Evolutionary conservation across 2,113 vertebrate genomes (phyloP).

Genomic region (Polypterus senegalus): DNA sequence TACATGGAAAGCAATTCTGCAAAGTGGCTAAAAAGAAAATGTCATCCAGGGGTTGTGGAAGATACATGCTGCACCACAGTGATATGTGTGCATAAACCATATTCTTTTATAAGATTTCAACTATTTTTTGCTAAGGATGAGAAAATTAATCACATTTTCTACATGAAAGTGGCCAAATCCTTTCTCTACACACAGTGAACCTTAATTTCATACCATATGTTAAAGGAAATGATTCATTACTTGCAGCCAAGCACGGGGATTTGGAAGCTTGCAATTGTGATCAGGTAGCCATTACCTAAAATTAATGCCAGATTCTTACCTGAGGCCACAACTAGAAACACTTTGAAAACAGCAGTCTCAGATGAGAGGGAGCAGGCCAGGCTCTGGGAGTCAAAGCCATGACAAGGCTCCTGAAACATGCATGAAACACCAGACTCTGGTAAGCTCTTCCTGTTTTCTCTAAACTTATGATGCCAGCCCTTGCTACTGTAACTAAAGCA

Average conservation of each 20-base stretch:
- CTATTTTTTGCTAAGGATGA: neutral
- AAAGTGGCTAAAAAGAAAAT: no score
- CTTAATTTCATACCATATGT: slow-evolving; percentile 39
- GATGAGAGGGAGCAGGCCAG: neutral
- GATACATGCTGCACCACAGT: no score
- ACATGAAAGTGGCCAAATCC: neutral
- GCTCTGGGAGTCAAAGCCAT: neutral
- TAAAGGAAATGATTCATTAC: slow-evolving; percentile 48
- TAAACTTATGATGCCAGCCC: no score
- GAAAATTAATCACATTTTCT: slow-evolving; percentile 4
- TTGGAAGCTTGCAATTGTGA: slow-evolving; percentile 2
- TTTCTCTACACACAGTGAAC: slow-evolving; percentile 30
- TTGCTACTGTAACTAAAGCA: no score
- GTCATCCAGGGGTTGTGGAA: no score
- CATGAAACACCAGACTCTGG: neutral
- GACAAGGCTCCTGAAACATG: neutral
- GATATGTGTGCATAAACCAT: no score
- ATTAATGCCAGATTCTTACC: slow-evolving; percentile 42
- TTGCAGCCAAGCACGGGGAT: slow-evolving; percentile 21
- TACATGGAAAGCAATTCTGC: no score
- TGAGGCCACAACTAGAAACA: slow-evolving; percentile 19
- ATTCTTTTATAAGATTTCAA: no score
- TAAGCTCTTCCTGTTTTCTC: no score
- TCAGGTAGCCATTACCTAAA: slow-evolving; percentile 32
- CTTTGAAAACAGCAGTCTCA: neutral